Base-by-base conservation (phyloP, 2,888 invertebrate species). In the Tortrix viridana region DNA sequence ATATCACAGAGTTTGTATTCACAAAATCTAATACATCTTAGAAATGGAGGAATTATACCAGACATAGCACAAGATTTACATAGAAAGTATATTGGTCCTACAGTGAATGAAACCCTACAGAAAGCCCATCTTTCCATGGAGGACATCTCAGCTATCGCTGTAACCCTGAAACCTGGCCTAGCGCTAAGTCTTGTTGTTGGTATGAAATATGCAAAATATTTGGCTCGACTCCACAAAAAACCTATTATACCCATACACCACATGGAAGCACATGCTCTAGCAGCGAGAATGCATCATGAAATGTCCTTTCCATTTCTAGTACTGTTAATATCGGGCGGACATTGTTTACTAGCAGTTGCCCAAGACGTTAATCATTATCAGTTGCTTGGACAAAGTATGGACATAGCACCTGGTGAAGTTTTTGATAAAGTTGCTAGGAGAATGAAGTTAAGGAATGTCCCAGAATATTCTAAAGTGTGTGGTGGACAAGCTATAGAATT, bases 191-290 rank as follows among this genome's bases (percentile, higher is more conserved):
- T 99, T 48, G 72, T 86, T 58, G 94, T 98, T 53, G 99, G 98
- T 3, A 89, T 95, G 79, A 94, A 95, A 69, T 97, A 97, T 93
- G 97, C 97, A 0, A 97, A 97, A 80, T 92, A 96, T 79, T 86
- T 98, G 58, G 95, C 96, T 3, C 89, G 93, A 56, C 84, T 90
- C 53, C 92, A 94, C 69, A 91, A 93, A 0, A 97, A 96, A 83
- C 98, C 98, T 0, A 93, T 99, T 60, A 97, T 99, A 80, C 98
- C 99, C 0, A 96, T 99, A 69, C 99, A 99, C 89, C 99, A 99
- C 75, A 99, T 99, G 99, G 96, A 99, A 92, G 99, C 99, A 1
- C 99, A 99, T 92, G 98, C 99, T 12, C 89, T 99, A 60, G 97
- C 97, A 37, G 96, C 95, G 6, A 94, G 98, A 82, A 95, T 98